phyloP scores from a whole-genome alignment of 2,113 vertebrate species.

The Platichthys stellatus region DNA sequence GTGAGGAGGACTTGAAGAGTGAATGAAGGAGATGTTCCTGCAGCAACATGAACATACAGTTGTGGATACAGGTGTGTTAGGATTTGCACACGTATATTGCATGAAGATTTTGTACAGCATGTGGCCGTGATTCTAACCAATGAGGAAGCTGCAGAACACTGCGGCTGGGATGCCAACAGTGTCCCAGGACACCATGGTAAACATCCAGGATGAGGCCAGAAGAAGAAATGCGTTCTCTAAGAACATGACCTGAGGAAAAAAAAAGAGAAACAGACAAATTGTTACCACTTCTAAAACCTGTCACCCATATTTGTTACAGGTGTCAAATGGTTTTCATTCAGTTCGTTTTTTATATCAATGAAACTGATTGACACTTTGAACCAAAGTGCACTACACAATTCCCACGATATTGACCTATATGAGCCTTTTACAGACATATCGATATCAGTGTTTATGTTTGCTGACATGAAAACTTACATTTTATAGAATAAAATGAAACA shows the following conservation, averaged over 20 bases:
- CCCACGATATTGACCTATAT: too few relatives aligned
- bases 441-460: too few relatives aligned
- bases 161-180: constrained; percentile 78
- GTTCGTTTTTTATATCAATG: too few relatives aligned
- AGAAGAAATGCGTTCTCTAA: constrained; percentile 84
- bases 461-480: neutral
- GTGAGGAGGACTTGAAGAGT: neutral
- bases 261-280: neutral
- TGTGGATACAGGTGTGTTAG: neutral
- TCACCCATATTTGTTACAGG: neutral
- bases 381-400: too few relatives aligned
- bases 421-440: too few relatives aligned
- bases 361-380: too few relatives aligned
- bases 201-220: constrained; percentile 83
- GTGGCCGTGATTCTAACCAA: constrained; percentile 78
- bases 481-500: too few relatives aligned
- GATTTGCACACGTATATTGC: neutral
- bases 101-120: neutral
- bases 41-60: neutral
- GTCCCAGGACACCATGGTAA: constrained; percentile 80
- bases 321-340: too few relatives aligned
- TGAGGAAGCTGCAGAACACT: constrained; percentile 83
- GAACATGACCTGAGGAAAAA: constrained; percentile 71
- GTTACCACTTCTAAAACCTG: neutral
- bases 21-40: neutral